phyloP scores from a whole-genome alignment of 2,113 vertebrate genomes.

The Gobiocypris rarus region DNA sequence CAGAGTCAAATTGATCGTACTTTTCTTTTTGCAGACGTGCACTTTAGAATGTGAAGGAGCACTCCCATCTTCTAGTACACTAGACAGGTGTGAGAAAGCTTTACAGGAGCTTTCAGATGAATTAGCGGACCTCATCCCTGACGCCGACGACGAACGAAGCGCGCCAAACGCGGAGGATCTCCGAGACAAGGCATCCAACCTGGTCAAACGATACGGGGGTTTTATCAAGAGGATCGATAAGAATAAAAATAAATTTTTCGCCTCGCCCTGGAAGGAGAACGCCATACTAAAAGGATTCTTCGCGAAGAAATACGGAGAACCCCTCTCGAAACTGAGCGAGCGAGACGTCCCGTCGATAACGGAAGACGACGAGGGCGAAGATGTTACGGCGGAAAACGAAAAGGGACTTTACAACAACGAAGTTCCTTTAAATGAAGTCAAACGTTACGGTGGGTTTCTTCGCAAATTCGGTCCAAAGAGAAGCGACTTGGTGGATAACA shows the following conservation, averaged over 20 bases:
- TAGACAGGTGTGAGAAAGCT: constrained; percentile 76
- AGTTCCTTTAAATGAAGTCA: constrained; percentile 67
- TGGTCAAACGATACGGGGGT: constrained; percentile 79
- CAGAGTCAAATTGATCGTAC: not conserved
- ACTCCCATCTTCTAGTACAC: constrained; percentile 66
- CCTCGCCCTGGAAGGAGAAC: constrained; percentile 73
- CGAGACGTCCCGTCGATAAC: constrained; percentile 56
- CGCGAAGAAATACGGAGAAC: constrained; percentile 72
- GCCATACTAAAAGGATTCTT: constrained; percentile 67
- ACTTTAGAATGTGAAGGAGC: constrained; percentile 81
- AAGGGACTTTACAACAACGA: constrained; percentile 50
- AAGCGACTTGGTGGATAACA: constrained; percentile 68
- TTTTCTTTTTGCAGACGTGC: constrained; percentile 78
- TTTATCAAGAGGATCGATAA: constrained; percentile 84
- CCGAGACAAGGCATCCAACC: constrained; percentile 51
- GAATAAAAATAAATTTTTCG: constrained; percentile 81
- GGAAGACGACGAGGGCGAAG: constrained; percentile 58
- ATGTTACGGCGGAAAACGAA: constrained; percentile 52
- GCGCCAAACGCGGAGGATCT: constrained; percentile 58
- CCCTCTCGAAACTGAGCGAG: constrained; percentile 70
- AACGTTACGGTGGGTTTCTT: constrained; percentile 87
- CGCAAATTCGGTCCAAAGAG: constrained; percentile 85
- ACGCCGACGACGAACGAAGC: constrained; percentile 48
- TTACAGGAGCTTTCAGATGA: constrained; percentile 51
- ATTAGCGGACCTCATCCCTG: constrained; percentile 56